Percentiles rank a stretch among this genome's conserved stretches.
phyloP scores from a whole-genome alignment of 2,797 vertebrate genomes.

The Gallinago nigripennis region DNA sequence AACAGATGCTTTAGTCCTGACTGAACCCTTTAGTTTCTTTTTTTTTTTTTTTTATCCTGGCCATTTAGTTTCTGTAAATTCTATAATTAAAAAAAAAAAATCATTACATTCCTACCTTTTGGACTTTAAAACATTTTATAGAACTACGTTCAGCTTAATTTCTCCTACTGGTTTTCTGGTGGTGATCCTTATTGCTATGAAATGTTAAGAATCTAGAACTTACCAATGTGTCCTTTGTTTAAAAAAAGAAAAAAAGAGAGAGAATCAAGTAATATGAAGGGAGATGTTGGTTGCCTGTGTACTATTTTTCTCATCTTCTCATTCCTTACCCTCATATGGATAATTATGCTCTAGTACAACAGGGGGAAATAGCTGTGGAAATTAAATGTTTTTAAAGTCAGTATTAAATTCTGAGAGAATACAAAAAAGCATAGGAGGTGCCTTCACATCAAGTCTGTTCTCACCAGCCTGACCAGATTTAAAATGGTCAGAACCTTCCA shows the following conservation, averaged over 20 bases:
- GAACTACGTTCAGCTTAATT: not conserved
- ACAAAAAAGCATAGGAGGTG: not conserved
- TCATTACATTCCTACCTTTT: not conserved
- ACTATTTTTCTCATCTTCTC: not conserved
- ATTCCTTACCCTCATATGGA: not conserved
- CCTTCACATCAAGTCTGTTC: not conserved
- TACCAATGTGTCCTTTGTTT: not conserved
- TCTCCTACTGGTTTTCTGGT: not conserved
- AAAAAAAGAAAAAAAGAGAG: not conserved
- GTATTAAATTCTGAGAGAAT: not conserved
- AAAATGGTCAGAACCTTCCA: not conserved
- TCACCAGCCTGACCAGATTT: not conserved
- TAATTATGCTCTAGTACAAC: not conserved
- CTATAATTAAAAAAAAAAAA: not conserved
- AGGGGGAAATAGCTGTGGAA: not conserved
- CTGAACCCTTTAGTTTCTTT: not conserved
- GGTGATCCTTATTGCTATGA: not conserved
- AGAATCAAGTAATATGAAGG: not conserved
- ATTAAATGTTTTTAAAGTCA: not conserved
- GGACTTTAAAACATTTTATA: not conserved
- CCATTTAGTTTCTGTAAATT: not conserved
- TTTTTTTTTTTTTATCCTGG: not conserved
- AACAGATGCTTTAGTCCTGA: not conserved
- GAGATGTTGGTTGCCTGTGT: not conserved
- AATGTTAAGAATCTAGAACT: not conserved